phyloP scores from a whole-genome alignment of 2,888 invertebrate species.

The Dryocosmus kuriphilus region DNA sequence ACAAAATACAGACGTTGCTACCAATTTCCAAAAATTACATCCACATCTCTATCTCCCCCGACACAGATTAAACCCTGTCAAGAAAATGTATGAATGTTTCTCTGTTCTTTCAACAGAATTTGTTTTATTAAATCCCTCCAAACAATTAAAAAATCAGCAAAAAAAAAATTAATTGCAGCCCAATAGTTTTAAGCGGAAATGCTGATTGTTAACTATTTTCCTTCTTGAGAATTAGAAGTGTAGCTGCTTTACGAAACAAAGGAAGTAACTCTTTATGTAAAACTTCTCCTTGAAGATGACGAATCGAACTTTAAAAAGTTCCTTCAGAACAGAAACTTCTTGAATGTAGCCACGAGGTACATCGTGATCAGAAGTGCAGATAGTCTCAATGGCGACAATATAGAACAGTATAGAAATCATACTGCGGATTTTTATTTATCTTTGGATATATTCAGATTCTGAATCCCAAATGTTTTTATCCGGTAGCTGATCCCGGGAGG shows the following conservation, averaged over 20 bases:
- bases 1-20: slow-evolving; percentile 6
- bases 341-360: slow-evolving; percentile 50
- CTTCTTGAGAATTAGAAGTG: too few relatives aligned
- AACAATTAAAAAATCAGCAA: background rate
- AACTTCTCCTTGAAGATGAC: slow-evolving; percentile 49
- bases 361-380: slow-evolving; percentile 42
- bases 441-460: too few relatives aligned
- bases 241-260: too few relatives aligned
- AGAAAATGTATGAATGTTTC: background rate
- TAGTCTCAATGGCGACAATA: too few relatives aligned
- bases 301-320: slow-evolving; percentile 60
- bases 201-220: too few relatives aligned
- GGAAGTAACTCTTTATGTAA: too few relatives aligned
- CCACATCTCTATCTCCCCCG: background rate
- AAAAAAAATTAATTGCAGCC: too few relatives aligned
- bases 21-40: slow-evolving; percentile 9
- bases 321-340: slow-evolving; percentile 55
- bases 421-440: too few relatives aligned
- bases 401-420: too few relatives aligned
- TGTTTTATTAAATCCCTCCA: background rate
- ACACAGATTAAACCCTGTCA: background rate
- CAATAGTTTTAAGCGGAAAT: too few relatives aligned
- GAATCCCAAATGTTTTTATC: too few relatives aligned
- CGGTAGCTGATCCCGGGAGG: too few relatives aligned
- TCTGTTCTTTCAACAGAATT: background rate